These are phyloP conservation scores for Oplegnathus fasciatus DNA, from an alignment of 2,113 vertebrate genomes.

Conservation along the genomic window DNA sequence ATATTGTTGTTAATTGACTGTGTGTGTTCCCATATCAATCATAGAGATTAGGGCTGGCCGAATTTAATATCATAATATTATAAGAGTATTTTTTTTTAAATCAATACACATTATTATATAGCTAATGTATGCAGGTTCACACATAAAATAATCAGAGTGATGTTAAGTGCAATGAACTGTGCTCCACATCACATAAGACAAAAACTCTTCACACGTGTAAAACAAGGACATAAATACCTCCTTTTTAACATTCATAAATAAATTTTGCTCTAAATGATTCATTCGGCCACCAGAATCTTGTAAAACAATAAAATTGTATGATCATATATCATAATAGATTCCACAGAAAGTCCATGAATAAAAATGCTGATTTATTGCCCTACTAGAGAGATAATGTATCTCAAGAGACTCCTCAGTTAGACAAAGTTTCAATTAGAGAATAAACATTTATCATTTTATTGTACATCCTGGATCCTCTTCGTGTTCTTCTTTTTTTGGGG, in stretches of 20 bases:
- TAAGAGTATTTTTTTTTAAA: background rate
- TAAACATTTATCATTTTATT: background rate
- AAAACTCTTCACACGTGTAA: background rate
- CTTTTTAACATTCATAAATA: background rate
- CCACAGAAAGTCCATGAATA: background rate
- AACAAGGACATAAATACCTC: background rate
- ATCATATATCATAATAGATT: conserved; percentile 3
- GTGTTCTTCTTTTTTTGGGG: background rate
- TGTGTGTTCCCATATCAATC: background rate
- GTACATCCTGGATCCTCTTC: background rate
- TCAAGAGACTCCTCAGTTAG: background rate
- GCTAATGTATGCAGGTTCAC: background rate
- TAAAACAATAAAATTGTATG: background rate
- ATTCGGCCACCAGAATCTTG: background rate
- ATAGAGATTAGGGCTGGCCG: background rate
- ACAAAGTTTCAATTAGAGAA: conserved; percentile 1
- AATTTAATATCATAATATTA: background rate
- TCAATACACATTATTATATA: background rate
- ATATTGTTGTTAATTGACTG: background rate
- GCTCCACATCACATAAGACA: background rate
- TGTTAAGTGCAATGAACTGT: background rate
- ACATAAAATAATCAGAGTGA: background rate
- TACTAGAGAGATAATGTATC: conserved; percentile 10
- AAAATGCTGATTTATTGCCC: conserved; percentile 23
- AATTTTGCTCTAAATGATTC: background rate